phyloP scores from a whole-genome alignment of 2,797 vertebrate species.

The Phyllotis vaccarum region DNA sequence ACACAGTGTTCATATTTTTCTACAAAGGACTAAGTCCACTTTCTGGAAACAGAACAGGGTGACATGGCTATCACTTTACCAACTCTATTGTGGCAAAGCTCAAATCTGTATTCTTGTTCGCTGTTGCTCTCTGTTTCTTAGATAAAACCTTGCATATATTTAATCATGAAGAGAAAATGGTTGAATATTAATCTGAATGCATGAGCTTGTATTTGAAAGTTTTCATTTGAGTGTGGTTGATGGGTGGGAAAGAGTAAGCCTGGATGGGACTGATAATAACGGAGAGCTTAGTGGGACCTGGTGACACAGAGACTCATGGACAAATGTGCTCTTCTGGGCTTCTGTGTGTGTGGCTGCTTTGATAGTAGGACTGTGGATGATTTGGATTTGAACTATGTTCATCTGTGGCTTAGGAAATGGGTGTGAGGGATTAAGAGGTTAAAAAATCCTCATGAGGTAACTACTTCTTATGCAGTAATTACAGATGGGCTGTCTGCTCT shows the following conservation, averaged over 20 bases:
- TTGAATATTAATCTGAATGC: conserved; percentile 55
- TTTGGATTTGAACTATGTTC: conserved; percentile 43
- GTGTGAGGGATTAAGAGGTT: conserved; percentile 36
- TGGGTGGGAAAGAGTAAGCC: not conserved
- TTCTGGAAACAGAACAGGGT: not conserved
- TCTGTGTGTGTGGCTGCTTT: conserved; percentile 48
- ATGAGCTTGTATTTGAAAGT: conserved; percentile 41
- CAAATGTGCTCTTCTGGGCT: conserved; percentile 36
- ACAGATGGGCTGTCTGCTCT: conserved; percentile 23
- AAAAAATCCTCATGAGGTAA: conserved; percentile 20
- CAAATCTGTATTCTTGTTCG: conserved; percentile 32
- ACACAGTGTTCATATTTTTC: conserved; percentile 26
- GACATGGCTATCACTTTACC: not conserved
- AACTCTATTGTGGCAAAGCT: conserved; percentile 49
- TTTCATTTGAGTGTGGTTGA: conserved; percentile 52
- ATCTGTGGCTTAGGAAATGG: conserved; percentile 48
- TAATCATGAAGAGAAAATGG: conserved; percentile 60
- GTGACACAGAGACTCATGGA: conserved; percentile 17
- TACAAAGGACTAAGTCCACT: conserved; percentile 43
- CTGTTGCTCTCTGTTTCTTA: conserved; percentile 12
- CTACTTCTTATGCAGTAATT: conserved; percentile 28
- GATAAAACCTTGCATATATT: conserved; percentile 52
- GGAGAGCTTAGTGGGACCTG: not conserved
- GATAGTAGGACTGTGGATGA: conserved; percentile 26
- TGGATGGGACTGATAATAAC: not conserved